These are phyloP conservation scores for Drosophila athabasca DNA, from an alignment of 1,140 invertebrate genomes.

Conservation along the genomic window DNA sequence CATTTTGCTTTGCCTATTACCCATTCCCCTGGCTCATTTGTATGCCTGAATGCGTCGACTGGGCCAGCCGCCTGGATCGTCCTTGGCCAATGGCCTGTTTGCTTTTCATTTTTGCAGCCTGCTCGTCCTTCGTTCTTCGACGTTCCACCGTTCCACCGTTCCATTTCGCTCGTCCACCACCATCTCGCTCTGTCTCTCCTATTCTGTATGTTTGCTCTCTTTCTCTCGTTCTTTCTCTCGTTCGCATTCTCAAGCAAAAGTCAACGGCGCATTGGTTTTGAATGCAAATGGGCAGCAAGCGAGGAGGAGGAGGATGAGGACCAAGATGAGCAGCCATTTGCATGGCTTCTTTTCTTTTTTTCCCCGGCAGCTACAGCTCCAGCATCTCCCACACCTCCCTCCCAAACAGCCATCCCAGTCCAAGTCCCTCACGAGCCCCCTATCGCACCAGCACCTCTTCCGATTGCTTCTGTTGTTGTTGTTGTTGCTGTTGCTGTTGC, in stretches of 20 bases:
- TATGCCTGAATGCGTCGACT: slow-evolving; percentile 48
- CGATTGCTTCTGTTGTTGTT: slow-evolving; percentile 15
- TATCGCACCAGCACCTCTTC: not conserved
- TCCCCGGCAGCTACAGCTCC: too few species aligned
- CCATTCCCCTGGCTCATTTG: slow-evolving; percentile 43
- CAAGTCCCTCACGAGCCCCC: too few species aligned
- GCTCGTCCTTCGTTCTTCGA: not conserved
- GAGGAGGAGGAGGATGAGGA: not conserved
- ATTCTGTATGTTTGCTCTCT: not conserved
- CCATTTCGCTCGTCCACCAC: not conserved
- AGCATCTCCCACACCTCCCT: too few species aligned
- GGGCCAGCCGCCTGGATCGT: not conserved
- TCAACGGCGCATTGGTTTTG: slow-evolving; percentile 72
- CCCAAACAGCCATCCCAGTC: too few species aligned
- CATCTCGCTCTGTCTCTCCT: not conserved
- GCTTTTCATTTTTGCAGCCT: slow-evolving; percentile 42
- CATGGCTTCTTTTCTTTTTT: slow-evolving; percentile 54
- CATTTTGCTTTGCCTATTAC: slow-evolving; percentile 48
- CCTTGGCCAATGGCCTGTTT: slow-evolving; percentile 41
- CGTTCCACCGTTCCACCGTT: not conserved
- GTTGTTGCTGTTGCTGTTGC: slow-evolving; percentile 20
- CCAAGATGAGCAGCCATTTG: slow-evolving; percentile 64
- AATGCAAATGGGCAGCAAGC: slow-evolving; percentile 68
- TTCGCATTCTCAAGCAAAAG: slow-evolving; percentile 63
- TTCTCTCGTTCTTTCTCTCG: too few species aligned